Conservation (phyloP, 2,113 vertebrate genomes). For the Rhinopomastus cyanomelas region DNA sequence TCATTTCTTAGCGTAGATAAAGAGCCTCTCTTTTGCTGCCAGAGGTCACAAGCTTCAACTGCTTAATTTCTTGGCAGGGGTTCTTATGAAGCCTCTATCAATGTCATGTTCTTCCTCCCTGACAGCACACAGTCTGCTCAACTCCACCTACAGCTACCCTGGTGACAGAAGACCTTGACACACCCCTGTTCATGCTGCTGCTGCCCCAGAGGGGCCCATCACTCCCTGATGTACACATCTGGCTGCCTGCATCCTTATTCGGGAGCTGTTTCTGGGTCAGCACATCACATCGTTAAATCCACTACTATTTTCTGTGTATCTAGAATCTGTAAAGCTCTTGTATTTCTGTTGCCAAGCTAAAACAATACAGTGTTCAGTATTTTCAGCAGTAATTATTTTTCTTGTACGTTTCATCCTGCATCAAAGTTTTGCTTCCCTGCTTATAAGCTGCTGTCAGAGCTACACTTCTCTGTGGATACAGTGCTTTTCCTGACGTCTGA, state of each 20-base stretch:
- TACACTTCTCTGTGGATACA: neutral
- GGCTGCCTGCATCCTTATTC: neutral
- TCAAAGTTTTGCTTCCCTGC: neutral
- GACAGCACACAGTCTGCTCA: neutral
- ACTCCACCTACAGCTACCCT: neutral
- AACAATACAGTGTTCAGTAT: neutral
- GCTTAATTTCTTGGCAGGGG: neutral
- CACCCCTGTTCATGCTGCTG: neutral
- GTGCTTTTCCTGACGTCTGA: neutral
- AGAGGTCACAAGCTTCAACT: neutral
- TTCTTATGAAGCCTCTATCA: neutral
- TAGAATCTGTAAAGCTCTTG: neutral
- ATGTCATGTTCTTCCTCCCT: neutral
- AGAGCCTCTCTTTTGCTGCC: neutral
- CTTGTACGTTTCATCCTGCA: neutral
- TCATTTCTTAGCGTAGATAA: neutral
- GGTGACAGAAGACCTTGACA: neutral
- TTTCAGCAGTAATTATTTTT: neutral
- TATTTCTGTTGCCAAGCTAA: neutral
- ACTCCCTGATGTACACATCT: neutral
- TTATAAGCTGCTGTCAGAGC: neutral
- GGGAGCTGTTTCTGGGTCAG: neutral
- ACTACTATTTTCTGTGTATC: neutral
- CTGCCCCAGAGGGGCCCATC: neutral
- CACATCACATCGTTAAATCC: neutral